A percentile compares a stretch with the other conserved stretches of the same genome.
Evolutionary conservation across 2,888 invertebrate genomes (phyloP).

Genomic region (Halictus ligatus): DNA sequence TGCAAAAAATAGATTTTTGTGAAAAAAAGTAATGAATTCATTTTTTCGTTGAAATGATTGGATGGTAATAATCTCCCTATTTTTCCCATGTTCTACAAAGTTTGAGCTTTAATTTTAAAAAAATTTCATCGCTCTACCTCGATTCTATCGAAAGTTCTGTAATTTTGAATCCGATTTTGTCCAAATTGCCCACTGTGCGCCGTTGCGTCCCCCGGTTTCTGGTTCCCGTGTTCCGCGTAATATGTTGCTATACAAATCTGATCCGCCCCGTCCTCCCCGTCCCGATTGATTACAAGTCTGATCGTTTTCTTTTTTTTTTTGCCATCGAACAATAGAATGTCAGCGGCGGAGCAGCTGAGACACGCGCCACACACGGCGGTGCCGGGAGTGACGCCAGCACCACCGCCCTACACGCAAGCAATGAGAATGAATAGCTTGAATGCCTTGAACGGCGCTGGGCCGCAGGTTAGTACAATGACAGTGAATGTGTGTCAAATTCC

Average conservation of each 20-base stretch:
- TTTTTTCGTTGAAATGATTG: too few relatives aligned
- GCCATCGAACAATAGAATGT: slow-evolving; percentile 84
- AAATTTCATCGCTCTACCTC: too few relatives aligned
- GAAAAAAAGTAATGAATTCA: too few relatives aligned
- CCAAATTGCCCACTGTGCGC: too few relatives aligned
- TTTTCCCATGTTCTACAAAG: too few relatives aligned
- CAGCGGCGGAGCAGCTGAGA: slow-evolving; percentile 88
- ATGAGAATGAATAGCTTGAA: slow-evolving; percentile 85
- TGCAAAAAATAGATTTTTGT: too few relatives aligned
- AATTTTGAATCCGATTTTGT: too few relatives aligned
- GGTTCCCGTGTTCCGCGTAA: too few relatives aligned
- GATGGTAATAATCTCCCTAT: too few relatives aligned
- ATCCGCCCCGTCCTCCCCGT: background rate
- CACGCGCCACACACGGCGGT: slow-evolving; percentile 86
- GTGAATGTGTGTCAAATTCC: slow-evolving; percentile 70
- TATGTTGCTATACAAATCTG: background rate
- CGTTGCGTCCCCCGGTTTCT: too few relatives aligned
- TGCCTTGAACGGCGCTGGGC: slow-evolving; percentile 85
- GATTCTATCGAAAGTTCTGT: too few relatives aligned
- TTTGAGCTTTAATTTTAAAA: too few relatives aligned
- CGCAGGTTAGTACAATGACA: slow-evolving; percentile 84
- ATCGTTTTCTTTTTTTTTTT: slow-evolving; percentile 47
- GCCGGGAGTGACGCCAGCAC: slow-evolving; percentile 92
- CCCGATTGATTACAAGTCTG: slow-evolving; percentile 26
- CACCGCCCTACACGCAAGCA: slow-evolving; percentile 89